Conservation (phyloP, 2,113 vertebrate species). For the Xenopus tropicalis region UCB_Xtro_10.0 CM004444.2:106810001-106810500, state of each 20-base stretch:
- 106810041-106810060: conserved; percentile 29
- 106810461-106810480: no score
- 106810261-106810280: not conserved
- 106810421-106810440: no score
- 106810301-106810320: not conserved
- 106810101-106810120: conserved; percentile 9
- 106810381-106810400: no score
- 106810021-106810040: conserved; percentile 19
- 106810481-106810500: no score
- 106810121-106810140: conserved; percentile 33
- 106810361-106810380: no score
- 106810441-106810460: no score
- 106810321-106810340: not conserved
- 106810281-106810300: not conserved
- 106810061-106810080: conserved; percentile 12
- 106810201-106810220: not conserved
- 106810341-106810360: not conserved
- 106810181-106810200: no score
- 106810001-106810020: conserved; percentile 12
- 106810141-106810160: conserved; percentile 26
- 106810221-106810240: not conserved
- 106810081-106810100: conserved; percentile 11
- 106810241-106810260: not conserved
- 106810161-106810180: not conserved
- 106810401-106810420: no score